Percentiles rank a stretch among this genome's conserved stretches.
phyloP scores from a whole-genome alignment of 2,888 invertebrate genomes.

The Zygaena filipendulae region DNA sequence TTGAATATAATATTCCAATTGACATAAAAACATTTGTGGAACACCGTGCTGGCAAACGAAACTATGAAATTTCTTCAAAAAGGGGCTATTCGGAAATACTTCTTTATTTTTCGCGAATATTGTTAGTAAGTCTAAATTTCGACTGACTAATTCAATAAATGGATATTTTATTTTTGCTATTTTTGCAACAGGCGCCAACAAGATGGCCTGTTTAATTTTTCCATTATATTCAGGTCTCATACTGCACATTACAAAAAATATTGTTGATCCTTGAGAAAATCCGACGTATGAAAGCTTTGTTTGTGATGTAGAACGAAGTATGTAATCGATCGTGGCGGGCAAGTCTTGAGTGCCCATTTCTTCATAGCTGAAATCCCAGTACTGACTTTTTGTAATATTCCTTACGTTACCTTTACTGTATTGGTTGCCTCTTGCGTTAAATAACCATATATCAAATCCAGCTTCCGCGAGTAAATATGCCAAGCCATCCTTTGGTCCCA shows the following conservation, averaged over 20 bases:
- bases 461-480: constrained; percentile 38
- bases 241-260: constrained; percentile 47
- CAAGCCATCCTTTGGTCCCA: constrained; percentile 38
- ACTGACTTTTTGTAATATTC: constrained; percentile 28
- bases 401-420: constrained; percentile 39
- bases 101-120: constrained; percentile 26
- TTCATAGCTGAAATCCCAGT: constrained; percentile 52
- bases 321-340: constrained; percentile 43
- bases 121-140: constrained; percentile 24
- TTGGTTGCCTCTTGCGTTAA: constrained; percentile 48
- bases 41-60: constrained; percentile 29
- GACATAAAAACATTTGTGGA: constrained; percentile 31
- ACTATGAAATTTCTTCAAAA: constrained; percentile 30
- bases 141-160: constrained; percentile 29
- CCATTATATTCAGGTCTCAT: constrained; percentile 40
- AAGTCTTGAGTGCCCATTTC: constrained; percentile 51
- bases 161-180: constrained; percentile 32
- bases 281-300: constrained; percentile 42
- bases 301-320: constrained; percentile 27
- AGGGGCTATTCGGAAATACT: constrained; percentile 31
- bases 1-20: constrained; percentile 33
- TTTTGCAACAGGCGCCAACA: constrained; percentile 49
- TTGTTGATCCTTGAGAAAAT: constrained; percentile 52
- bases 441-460: constrained; percentile 50
- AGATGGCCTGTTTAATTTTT: constrained; percentile 42